Evolutionary conservation across 2,113 vertebrate genomes (phyloP).

Genomic region (Phalacrocorax aristotelis): DNA sequence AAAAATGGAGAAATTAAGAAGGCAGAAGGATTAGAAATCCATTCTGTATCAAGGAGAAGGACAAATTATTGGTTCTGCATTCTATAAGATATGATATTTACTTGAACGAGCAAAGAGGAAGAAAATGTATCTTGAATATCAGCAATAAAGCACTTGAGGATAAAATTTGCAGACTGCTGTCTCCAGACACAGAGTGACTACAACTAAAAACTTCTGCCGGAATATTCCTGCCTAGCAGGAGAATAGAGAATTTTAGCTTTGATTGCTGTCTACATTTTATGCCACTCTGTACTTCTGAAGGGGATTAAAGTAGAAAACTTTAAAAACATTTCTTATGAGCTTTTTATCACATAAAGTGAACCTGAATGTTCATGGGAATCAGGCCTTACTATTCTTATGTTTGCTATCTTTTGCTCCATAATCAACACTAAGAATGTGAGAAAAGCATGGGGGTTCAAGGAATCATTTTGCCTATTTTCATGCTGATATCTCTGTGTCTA

Average conservation of each 20-base stretch:
- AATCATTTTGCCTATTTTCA: background rate
- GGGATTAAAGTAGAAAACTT: background rate
- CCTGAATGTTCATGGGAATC: background rate
- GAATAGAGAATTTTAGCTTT: background rate
- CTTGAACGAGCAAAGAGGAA: background rate
- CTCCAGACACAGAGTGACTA: background rate
- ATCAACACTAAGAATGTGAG: background rate
- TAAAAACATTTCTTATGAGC: background rate
- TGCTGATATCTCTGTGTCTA: background rate
- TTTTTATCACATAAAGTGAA: background rate
- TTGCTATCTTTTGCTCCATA: background rate
- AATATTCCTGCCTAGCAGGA: background rate
- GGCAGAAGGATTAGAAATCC: background rate
- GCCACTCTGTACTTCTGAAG: background rate
- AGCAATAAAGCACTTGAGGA: background rate
- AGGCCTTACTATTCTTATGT: background rate
- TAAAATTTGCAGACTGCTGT: background rate
- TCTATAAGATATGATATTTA: background rate
- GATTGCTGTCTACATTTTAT: background rate
- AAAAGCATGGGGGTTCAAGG: background rate
- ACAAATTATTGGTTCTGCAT: background rate
- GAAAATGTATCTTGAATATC: background rate
- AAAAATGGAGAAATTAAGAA: background rate
- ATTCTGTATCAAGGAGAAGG: background rate
- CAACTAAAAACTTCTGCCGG: background rate